These are phyloP conservation scores for Clavelina lepadiformis DNA, from an alignment of 23 tunicate species.

Conservation along the genomic window DNA sequence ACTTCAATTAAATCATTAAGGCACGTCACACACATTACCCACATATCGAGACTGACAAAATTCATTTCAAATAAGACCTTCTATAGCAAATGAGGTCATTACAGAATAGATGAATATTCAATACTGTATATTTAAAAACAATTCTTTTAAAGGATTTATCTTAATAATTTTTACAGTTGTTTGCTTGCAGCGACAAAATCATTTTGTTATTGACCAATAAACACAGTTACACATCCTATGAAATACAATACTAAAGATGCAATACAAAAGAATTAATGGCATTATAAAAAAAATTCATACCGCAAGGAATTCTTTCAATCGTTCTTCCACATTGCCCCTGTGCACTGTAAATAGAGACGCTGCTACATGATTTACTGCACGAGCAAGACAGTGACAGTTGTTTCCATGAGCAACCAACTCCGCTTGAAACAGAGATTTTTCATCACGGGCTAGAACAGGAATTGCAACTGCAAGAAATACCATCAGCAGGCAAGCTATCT, in stretches of 20 bases:
- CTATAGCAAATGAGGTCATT: too few species aligned
- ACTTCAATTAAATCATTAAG: too few species aligned
- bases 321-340: constrained; percentile 70
- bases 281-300: constrained; percentile 32
- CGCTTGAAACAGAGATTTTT: constrained; percentile 66
- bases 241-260: background rate
- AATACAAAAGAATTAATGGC: constrained; percentile 3
- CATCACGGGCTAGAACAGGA: constrained; percentile 93
- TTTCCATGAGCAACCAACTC: constrained; percentile 86
- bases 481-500: constrained; percentile 90
- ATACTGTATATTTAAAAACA: too few species aligned
- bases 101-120: too few species aligned
- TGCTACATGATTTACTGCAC: constrained; percentile 92
- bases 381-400: constrained; percentile 97
- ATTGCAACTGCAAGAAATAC: constrained; percentile 97
- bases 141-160: too few species aligned
- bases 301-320: constrained; percentile 92
- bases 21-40: too few species aligned
- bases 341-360: constrained; percentile 91
- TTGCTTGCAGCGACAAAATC: too few species aligned
- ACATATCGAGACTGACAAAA: too few species aligned
- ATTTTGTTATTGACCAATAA: too few species aligned
- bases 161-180: too few species aligned
- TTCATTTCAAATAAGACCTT: too few species aligned
- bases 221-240: background rate